These are phyloP conservation scores for Oreochromis aureus DNA, from an alignment of 2,113 vertebrate genomes.

Conservation along the genomic window DNA sequence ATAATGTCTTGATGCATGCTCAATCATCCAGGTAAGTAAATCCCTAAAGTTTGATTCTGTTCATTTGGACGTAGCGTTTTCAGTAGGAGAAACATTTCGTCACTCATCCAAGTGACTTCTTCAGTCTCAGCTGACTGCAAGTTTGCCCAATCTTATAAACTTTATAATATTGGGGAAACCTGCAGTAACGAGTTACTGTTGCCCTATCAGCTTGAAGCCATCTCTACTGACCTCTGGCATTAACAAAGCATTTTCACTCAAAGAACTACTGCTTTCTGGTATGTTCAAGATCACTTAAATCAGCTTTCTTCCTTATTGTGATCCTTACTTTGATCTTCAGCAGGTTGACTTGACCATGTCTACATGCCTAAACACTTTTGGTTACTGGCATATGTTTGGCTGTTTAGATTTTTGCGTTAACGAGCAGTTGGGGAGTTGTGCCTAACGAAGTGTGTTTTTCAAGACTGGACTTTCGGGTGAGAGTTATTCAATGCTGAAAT, in stretches of 20 bases:
- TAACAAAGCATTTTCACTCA: neutral
- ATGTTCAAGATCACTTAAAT: neutral
- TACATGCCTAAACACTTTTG: neutral
- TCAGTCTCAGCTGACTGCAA: neutral
- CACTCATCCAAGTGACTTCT: neutral
- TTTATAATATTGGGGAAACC: neutral
- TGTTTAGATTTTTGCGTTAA: neutral
- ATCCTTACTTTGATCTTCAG: neutral
- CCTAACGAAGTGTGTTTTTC: neutral
- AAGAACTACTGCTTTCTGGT: neutral
- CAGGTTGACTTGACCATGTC: neutral
- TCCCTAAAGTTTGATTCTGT: neutral
- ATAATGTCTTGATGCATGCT: neutral
- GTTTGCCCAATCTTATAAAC: neutral
- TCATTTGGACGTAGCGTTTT: neutral
- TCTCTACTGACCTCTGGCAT: neutral
- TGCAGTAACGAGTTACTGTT: neutral
- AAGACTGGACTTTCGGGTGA: neutral
- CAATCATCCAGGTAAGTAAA: neutral
- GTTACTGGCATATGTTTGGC: neutral
- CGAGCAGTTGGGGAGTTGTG: neutral
- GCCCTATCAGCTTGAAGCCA: neutral
- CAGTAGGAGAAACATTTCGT: neutral
- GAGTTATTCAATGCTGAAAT: neutral
- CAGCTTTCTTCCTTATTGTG: neutral